Evolutionary conservation across 2,888 invertebrate genomes (phyloP), one percentile per base, ranked within the genome.

Genomic region (Fragum fragum): DNA sequence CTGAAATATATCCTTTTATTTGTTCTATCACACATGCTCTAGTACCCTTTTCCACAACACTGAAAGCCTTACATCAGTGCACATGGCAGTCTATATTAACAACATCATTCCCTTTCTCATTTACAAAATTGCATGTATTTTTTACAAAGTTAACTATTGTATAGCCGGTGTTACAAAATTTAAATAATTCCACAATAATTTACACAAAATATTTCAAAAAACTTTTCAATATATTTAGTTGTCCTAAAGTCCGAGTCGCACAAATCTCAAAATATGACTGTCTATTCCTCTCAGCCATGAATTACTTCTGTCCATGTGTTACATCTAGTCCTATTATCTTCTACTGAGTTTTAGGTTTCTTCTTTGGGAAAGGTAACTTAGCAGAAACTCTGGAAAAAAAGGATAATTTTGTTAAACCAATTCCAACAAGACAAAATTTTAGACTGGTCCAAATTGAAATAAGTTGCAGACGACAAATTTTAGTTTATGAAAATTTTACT

Each of bases 281-380:
- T 5, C 26, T 7, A 76, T 74, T 82, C 78, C 78, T 61, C 69
- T 32, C 36, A 32, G 68, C 47, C 29, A 26, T 26, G 21, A 42
- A 6, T 7, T 42, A 18, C 42, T 66, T 66, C 42, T 57, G 57
- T 57, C 57, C 57, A 9, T 57, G 14, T 57, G 23, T 57, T 26
- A 57, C 23, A n/a, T n/a, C n/a, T n/a, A n/a, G 32, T 36, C 57
- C 23, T 29, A 36, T 69, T 26, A 28, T 21, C 55, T n/a, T 59
- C 69, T 90, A 92, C 87, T 92, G 90, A 42, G 90, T 73, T 84
- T 92, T 92, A 52, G 91, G 91, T 83, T 94, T 94, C 89, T 93
- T 93, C 84, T 93, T 93, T 70, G 92, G 89, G 86, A 93, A 90
- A 21, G 93, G 93, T 61, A 94, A 84, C 85, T 93, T 94, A 74